Evolutionary conservation across 92 coral and sea anemone species (phyloP), one percentile per base, ranked within the genome.

Genomic region (Zoanthus sociatus): DNA sequence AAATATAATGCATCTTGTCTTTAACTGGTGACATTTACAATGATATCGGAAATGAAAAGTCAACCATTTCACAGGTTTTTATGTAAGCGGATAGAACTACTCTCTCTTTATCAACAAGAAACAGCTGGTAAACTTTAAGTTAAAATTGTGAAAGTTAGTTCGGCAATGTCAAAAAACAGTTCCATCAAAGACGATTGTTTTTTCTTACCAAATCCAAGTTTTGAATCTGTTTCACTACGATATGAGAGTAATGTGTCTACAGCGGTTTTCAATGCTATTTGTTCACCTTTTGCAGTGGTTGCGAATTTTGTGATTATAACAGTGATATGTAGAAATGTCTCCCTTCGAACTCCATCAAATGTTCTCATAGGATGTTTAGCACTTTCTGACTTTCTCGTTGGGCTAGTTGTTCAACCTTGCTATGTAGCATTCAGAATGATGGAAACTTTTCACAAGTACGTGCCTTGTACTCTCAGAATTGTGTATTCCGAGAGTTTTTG

Each of bases 401-500:
- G 94, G 17, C 84, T 94, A n/a, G 78, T 94, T 9, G 95, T 94
- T 1, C 98, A 92, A 81, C 98, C 98, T 0, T 90, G 93, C 45
- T 37, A 72, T 18, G 53, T 44, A 33, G 26, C 77, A 33, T 72
- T 72, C 54, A 72, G 77, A 37, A 37, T 20, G 14, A 72, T 72
- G 31, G 77, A 72, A 72, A 37, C 14, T 42, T 51, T 72, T 72
- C 9, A 72, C 77, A 16, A 72, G 42, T 72, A 33, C 13, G 77
- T 72, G 33, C 77, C 77, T 15, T 72, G 77, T 42, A 44, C 77
- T 9, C 77, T 72, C 26, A 26, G 77, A 11, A 44, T 72, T 33
- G 54, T 72, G 53, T 72, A 44, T 31, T 72, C 77, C 1, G 77
- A 72, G 42, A 72, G 77, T 72, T 72, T 72, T 26, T 72, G 77